phyloP scores from a whole-genome alignment of 1,140 invertebrate species.

The Leptopilina clavipes region DNA sequence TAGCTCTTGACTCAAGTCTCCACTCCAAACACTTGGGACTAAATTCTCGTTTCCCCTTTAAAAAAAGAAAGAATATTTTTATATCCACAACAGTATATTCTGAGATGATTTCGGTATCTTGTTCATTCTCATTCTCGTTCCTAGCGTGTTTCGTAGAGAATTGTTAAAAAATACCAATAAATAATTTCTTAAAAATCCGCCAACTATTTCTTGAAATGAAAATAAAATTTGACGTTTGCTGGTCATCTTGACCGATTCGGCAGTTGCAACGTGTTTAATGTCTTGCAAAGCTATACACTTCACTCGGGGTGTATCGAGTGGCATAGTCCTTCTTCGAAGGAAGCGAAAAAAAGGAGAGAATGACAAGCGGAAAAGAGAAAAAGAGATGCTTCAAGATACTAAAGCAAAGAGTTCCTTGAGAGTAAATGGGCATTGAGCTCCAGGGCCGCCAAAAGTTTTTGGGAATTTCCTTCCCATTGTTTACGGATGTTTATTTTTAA shows the following conservation, averaged over 20 bases:
- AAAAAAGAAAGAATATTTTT: slow-evolving; percentile 9
- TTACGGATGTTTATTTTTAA: not conserved
- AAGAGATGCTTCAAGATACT: slow-evolving; percentile 15
- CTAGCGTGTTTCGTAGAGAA: too few species aligned
- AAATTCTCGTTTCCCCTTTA: slow-evolving; percentile 24
- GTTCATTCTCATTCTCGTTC: not conserved
- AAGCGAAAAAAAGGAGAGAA: slow-evolving; percentile 20
- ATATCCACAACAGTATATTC: not conserved
- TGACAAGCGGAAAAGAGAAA: slow-evolving; percentile 26
- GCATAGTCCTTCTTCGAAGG: slow-evolving; percentile 16
- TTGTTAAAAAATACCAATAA: too few species aligned
- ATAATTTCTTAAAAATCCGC: too few species aligned
- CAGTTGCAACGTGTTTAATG: slow-evolving; percentile 26
- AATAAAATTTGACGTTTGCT: not conserved
- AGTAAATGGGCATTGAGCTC: slow-evolving; percentile 15
- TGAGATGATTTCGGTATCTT: not conserved
- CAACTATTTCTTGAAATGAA: not conserved
- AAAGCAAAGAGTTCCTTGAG: slow-evolving; percentile 13
- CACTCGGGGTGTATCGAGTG: slow-evolving; percentile 10
- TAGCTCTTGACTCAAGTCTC: slow-evolving; percentile 10
- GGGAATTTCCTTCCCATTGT: not conserved
- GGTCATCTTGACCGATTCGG: not conserved
- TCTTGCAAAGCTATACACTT: slow-evolving; percentile 14
- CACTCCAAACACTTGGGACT: slow-evolving; percentile 4
- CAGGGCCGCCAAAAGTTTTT: slow-evolving; percentile 22